A percentile compares a stretch with the other conserved stretches of the same genome.
Evolutionary conservation across 1,140 invertebrate species (phyloP).

Genomic region (Mesaphorura yosii): DNA sequence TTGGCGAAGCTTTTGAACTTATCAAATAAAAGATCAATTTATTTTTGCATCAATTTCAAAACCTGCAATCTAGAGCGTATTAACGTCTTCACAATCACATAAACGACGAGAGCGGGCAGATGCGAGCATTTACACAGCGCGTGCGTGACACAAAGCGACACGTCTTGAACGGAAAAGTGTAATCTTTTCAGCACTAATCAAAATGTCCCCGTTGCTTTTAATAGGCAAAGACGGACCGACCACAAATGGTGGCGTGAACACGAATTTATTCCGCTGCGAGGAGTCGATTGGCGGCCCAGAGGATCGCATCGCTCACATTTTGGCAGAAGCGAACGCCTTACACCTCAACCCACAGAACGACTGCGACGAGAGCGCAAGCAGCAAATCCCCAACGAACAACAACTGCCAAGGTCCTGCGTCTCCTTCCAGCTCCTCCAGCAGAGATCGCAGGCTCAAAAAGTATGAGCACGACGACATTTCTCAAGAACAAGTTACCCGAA

Average conservation of each 20-base stretch:
- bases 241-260: constrained; percentile 49
- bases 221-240: too few relatives aligned
- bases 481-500: constrained; percentile 90
- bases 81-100: too few relatives aligned
- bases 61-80: too few relatives aligned
- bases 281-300: constrained; percentile 67
- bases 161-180: background rate
- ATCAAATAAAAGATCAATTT: too few relatives aligned
- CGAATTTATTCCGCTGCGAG: constrained; percentile 53
- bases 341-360: constrained; percentile 8
- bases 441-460: constrained; percentile 61
- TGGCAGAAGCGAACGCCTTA: constrained; percentile 70
- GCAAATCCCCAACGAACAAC: constrained; percentile 55
- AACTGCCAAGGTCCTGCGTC: constrained; percentile 26
- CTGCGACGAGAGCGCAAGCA: constrained; percentile 47
- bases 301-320: constrained; percentile 84
- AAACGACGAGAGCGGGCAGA: too few relatives aligned
- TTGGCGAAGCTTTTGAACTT: too few relatives aligned
- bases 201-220: background rate
- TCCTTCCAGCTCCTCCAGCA: constrained; percentile 29
- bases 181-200: too few relatives aligned
- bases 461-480: constrained; percentile 89
- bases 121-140: too few relatives aligned
- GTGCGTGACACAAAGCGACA: too few relatives aligned
- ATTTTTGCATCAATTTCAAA: too few relatives aligned